A percentile compares a stretch with the other conserved stretches of the same genome.
phyloP scores from a whole-genome alignment of 2,113 vertebrate genomes.

The Neogale vison region DNA sequence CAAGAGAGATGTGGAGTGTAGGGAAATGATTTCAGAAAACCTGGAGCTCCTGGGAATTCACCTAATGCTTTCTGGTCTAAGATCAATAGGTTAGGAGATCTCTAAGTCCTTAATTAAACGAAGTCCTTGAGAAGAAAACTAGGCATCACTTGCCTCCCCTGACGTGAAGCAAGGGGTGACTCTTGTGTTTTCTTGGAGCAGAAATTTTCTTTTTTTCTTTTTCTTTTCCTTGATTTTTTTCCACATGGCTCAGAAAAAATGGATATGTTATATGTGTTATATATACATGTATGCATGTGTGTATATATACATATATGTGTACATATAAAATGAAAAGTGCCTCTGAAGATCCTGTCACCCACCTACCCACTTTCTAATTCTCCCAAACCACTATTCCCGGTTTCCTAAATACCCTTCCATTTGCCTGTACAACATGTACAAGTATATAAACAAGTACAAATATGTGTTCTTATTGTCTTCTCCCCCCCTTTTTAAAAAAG shows the following conservation, averaged over 20 bases:
- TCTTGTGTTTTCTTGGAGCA: not conserved
- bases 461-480: not conserved
- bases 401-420: not conserved
- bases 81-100: conserved; percentile 64
- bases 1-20: conserved; percentile 60
- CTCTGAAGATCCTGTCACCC: not conserved
- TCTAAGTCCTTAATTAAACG: conserved; percentile 43
- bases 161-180: not conserved
- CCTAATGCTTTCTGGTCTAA: conserved; percentile 48
- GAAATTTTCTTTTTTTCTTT: not conserved
- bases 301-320: no score
- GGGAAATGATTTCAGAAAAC: conserved; percentile 62
- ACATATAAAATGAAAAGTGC: not conserved
- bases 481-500: not conserved
- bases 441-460: not conserved
- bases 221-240: not conserved
- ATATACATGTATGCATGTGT: no score
- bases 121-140: conserved; percentile 1
- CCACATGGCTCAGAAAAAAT: not conserved
- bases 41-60: conserved; percentile 9
- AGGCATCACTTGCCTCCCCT: not conserved
- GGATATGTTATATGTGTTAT: no score
- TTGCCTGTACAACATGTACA: not conserved
- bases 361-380: not conserved
- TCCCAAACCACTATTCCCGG: not conserved